These are phyloP conservation scores for Xiphorhynchus elegans DNA, from an alignment of 2,113 vertebrate species.

Conservation along the genomic window DNA sequence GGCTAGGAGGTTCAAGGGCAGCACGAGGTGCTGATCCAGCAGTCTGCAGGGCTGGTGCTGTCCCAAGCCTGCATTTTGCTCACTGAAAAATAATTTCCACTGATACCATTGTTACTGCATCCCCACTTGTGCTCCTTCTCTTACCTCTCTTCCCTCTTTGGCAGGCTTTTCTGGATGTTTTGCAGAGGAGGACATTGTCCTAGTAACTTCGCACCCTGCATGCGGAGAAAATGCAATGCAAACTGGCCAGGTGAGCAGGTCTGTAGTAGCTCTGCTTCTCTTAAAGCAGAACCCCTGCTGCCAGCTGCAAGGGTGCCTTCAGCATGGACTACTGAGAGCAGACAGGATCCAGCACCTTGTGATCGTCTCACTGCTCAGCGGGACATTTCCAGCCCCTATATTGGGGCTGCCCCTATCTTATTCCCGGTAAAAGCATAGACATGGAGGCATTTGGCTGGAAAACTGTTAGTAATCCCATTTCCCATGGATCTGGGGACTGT, in stretches of 20 bases:
- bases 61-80: background rate
- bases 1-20: background rate
- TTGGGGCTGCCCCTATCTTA: background rate
- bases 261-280: background rate
- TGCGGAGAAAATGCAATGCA: background rate
- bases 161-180: background rate
- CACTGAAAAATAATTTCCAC: background rate
- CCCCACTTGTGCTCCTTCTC: background rate
- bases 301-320: background rate
- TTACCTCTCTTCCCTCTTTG: background rate
- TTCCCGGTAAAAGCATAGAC: background rate
- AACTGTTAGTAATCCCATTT: background rate
- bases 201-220: rapidly evolving
- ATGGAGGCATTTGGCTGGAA: background rate
- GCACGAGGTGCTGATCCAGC: background rate
- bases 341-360: background rate
- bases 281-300: background rate
- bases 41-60: background rate
- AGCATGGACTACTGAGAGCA: background rate
- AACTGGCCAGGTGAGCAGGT: background rate
- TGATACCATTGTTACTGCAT: background rate
- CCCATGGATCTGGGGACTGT: background rate
- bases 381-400: background rate
- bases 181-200: background rate
- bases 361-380: background rate